phyloP scores from a whole-genome alignment of 2,797 vertebrate genomes.

The Silurus lanzhouensis region DNA sequence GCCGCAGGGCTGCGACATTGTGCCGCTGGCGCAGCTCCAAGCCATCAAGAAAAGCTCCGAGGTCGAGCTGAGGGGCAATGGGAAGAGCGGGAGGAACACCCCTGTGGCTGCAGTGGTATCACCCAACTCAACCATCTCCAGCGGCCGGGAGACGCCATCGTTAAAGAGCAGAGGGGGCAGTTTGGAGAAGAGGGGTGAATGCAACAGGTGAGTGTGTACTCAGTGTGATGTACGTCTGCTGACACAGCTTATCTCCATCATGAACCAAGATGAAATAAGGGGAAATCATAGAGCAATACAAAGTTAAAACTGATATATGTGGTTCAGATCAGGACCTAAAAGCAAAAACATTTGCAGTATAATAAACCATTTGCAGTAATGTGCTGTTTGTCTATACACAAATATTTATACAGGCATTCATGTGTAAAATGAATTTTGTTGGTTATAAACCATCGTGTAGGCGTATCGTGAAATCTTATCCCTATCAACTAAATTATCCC shows the following conservation, averaged over 20 bases:
- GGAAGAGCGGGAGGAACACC: slow-evolving; percentile 50
- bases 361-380: not conserved
- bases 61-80: slow-evolving; percentile 50
- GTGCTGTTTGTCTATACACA: not conserved
- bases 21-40: slow-evolving; percentile 79
- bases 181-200: slow-evolving; percentile 65
- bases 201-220: slow-evolving; percentile 67
- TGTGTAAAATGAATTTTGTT: not conserved
- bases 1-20: slow-evolving; percentile 75
- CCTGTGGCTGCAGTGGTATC: slow-evolving; percentile 48
- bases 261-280: not conserved
- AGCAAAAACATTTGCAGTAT: not conserved
- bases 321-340: not conserved
- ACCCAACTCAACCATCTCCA: slow-evolving; percentile 24
- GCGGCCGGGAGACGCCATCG: slow-evolving; percentile 40
- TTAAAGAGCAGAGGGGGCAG: slow-evolving; percentile 55
- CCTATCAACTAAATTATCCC: not conserved
- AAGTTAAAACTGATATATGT: not conserved
- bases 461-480: not conserved
- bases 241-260: not conserved
- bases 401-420: not conserved
- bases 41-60: slow-evolving; percentile 75
- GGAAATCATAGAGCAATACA: not conserved
- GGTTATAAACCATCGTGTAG: not conserved
- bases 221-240: not conserved